Evolutionary conservation across 2,113 vertebrate species (phyloP).

Genomic region (Gnathonemus echidnorhynchus): DNA sequence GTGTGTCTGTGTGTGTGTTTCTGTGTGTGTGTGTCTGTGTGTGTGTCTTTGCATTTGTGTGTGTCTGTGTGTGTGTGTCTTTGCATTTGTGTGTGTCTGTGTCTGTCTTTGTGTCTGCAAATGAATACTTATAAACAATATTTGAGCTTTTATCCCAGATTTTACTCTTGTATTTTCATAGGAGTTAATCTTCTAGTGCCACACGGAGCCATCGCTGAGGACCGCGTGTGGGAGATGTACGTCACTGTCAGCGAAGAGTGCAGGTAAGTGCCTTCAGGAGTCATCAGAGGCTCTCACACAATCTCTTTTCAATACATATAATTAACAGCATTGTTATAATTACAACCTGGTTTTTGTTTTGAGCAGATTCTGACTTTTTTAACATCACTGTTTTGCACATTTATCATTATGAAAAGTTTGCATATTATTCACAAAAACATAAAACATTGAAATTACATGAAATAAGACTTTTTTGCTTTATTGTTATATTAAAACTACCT

Average conservation of each 20-base stretch:
- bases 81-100: no score
- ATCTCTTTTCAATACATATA: background rate
- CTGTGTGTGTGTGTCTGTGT: no score
- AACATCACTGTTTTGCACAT: background rate
- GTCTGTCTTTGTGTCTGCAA: no score
- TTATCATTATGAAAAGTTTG: background rate
- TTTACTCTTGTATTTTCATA: constrained; percentile 44
- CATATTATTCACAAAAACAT: background rate
- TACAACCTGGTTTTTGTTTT: background rate
- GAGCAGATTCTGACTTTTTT: background rate
- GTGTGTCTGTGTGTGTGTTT: no score
- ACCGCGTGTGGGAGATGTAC: constrained; percentile 87
- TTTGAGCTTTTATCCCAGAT: background rate
- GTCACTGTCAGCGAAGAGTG: constrained; percentile 82
- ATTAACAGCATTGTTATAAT: background rate
- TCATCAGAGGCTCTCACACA: background rate
- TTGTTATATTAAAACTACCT: background rate
- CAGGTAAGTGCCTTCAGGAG: constrained; percentile 64
- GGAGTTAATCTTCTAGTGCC: constrained; percentile 88
- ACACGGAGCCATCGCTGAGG: constrained; percentile 81
- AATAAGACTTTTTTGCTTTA: background rate
- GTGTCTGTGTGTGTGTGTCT: no score
- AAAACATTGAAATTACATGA: background rate
- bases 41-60: no score
- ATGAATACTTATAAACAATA: no score